Base-by-base conservation (phyloP, 2,113 vertebrate genomes). In the Cyprinodon tularosa region DNA sequence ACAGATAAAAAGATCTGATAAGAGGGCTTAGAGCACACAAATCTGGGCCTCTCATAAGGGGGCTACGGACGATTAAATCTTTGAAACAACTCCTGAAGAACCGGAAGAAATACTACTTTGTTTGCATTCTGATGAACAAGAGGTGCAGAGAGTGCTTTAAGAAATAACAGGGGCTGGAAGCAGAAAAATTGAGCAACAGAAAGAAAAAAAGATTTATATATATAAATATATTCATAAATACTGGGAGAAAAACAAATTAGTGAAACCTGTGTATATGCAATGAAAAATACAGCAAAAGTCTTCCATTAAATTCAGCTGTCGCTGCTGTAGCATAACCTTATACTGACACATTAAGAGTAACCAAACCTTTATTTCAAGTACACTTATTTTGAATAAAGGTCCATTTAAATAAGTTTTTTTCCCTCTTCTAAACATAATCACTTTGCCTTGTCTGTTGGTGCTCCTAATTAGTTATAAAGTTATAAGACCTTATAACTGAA, bases 161-260 rank as follows among this genome's bases (percentile, higher is more conserved):
- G 12, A 84, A 40, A 40, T 44, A 72, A 70, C 14, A 57, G 66
- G 69, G 12, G 29, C 37, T 70, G 68, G 2, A 75, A 61, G 62
- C 71, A 11, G 37, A 68, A 89, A 80, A 68, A 81, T 86, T 77
- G 84, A 81, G 83, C 71, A 83, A 82, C 69, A 78, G 81, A 69
- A 44, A 59, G 76, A 71, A 3, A 75, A 84, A 74, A 60, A 12
- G 62, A 29, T 53, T 20, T n/a, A n/a, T 9, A n/a, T 20, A 20
- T 15, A 53, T 53, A 53, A 29, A 29, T 29, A 53, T 14, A 50
- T 42, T 6, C 7, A 17, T 53, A 2, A 17, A 57, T 57, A 8
- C 17, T 57, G 50, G 50, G 17, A 29, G 29, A 29, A 29, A 29
- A 29, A 29, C 29, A 29, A 29, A 29, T 29, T 29, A 1, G 29